Evolutionary conservation across 2,888 invertebrate genomes (phyloP).

Genomic region (Mallateleia sp.): DNA sequence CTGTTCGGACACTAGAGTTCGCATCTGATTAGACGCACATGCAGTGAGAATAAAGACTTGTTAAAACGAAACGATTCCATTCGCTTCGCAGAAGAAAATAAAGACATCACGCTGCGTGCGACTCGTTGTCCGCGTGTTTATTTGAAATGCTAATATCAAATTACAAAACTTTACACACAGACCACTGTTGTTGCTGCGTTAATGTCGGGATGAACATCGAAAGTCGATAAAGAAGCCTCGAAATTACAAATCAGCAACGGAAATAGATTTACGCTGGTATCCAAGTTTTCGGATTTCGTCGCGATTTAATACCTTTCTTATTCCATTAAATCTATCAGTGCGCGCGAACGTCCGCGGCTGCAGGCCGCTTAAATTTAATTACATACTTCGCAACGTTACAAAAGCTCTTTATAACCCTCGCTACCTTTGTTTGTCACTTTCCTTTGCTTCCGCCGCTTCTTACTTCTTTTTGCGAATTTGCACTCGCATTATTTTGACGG

Average conservation of each 20-base stretch:
- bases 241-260: constrained; percentile 35
- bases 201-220: constrained; percentile 30
- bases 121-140: constrained; percentile 33
- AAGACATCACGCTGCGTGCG: constrained; percentile 50
- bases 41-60: constrained; percentile 62
- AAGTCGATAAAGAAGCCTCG: constrained; percentile 13
- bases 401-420: constrained; percentile 80
- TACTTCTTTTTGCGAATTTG: constrained; percentile 6
- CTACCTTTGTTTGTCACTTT: constrained; percentile 42
- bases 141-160: constrained; percentile 64
- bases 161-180: constrained; percentile 52
- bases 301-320: constrained; percentile 34
- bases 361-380: constrained; percentile 80
- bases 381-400: constrained; percentile 77
- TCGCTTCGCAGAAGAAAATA: constrained; percentile 59
- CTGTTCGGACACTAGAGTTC: constrained; percentile 57
- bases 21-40: constrained; percentile 72
- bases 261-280: background rate
- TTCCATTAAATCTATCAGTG: constrained; percentile 61
- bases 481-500: background rate
- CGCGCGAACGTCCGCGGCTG: constrained; percentile 37
- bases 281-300: background rate
- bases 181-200: constrained; percentile 18
- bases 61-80: constrained; percentile 64
- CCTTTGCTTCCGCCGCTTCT: background rate